Base-by-base conservation (phyloP, 1,140 invertebrate species). In the Steinernema feltiae region DNA sequence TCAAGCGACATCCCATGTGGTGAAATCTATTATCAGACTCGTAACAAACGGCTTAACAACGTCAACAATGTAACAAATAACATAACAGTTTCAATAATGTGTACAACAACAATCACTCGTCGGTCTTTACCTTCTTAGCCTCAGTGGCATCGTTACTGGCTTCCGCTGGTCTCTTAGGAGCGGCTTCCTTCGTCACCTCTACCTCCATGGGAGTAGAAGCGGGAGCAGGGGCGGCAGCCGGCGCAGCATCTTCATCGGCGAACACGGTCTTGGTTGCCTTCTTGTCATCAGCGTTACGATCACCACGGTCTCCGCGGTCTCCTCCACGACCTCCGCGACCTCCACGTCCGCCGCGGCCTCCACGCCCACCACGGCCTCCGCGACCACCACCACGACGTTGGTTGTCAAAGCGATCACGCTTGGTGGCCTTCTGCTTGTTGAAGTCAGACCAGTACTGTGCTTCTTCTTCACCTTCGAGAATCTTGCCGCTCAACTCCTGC, bases 391-490 rank as follows among this genome's bases (percentile, higher is more conserved):
- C n/a, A n/a, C n/a, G n/a, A n/a, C n/a, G n/a, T n/a, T n/a, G 72
- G 32, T 71, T 73, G 27, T 74, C 71, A 48, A 35, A 46, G 17
- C 79, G 73, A 7, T 77, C 73, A 24, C 70, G 31, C 70, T 79
- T 81, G 18, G 70, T 76, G 15, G 63, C 17, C 71, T 83, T 82
- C 31, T 72, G 48, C 41, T 78, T 79, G 7, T 74, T 80, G 69
- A 86, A 85, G 15, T 86, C 84, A 7, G 75, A 75, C 85, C 85
- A 87, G 63, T 86, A 86, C 46, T 79, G 78, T 24, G 83, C 78
- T 63, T 90, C 90, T 15, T 91, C 91, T 84, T 92, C 91, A 83
- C 92, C 92, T n/a, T 92, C 91, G 1, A 91, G 91, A 86, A 91
- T 91, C 79, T 89, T 89, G 15, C 90, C 89, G 7, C 90, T 89